These are phyloP conservation scores for Zaprionus nigranus DNA, from an alignment of 1,140 invertebrate genomes.

Conservation along the genomic window DNA sequence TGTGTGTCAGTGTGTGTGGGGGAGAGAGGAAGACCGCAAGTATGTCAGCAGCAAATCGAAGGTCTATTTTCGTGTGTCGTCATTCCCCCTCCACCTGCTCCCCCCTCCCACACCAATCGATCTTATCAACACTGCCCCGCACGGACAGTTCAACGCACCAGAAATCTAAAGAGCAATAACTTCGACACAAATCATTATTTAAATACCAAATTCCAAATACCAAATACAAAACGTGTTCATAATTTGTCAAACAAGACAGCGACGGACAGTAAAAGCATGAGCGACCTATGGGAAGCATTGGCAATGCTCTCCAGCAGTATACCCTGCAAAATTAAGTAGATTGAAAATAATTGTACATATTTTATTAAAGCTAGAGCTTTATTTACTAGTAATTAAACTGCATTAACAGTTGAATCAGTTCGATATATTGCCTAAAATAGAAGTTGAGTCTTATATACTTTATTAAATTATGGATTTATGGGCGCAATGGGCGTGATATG, in stretches of 20 bases:
- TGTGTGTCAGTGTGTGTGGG: neutral
- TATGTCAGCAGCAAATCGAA: conserved; percentile 14
- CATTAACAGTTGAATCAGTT: no score
- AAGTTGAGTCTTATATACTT: no score
- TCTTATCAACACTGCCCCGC: conserved; percentile 26
- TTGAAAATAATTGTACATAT: no score
- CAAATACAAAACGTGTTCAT: conserved; percentile 59
- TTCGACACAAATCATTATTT: conserved; percentile 34
- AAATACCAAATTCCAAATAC: conserved; percentile 41
- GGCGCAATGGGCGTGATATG: neutral
- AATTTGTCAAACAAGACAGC: conserved; percentile 55
- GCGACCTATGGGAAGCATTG: neutral
- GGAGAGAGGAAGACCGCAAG: neutral
- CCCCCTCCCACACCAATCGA: conserved; percentile 34
- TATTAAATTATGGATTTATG: neutral
- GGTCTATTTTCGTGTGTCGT: conserved; percentile 16
- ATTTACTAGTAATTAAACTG: no score
- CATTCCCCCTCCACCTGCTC: neutral
- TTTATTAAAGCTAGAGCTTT: no score
- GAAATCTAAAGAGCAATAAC: conserved; percentile 31
- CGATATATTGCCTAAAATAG: no score
- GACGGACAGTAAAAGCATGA: neutral
- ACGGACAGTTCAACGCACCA: conserved; percentile 38
- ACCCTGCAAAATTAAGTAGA: neutral
- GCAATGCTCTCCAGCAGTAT: neutral